These are phyloP conservation scores for Papilio aristodemus DNA, from an alignment of 1,140 invertebrate genomes.

Conservation along the genomic window DNA sequence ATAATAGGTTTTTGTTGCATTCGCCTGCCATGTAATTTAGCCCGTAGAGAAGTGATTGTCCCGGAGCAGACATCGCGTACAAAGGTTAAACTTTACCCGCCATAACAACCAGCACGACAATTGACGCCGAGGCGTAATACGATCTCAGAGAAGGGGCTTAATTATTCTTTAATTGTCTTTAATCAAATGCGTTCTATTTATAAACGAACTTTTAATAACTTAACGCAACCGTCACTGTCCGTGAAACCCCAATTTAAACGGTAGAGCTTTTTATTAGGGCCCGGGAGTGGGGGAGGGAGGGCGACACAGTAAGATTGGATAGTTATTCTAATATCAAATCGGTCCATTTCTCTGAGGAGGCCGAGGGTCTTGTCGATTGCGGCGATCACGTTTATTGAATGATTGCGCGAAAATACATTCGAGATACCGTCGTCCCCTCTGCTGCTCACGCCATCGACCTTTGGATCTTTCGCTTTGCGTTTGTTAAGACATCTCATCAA, in stretches of 20 bases:
- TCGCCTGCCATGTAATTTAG: slow-evolving; percentile 15
- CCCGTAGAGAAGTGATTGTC: slow-evolving; percentile 11
- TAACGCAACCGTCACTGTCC: slow-evolving; percentile 38
- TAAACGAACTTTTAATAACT: slow-evolving; percentile 76
- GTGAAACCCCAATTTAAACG: slow-evolving; percentile 6
- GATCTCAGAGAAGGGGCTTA: slow-evolving; percentile 69
- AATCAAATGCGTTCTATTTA: slow-evolving; percentile 80
- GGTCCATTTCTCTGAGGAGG: slow-evolving; percentile 70
- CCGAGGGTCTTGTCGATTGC: slow-evolving; percentile 76
- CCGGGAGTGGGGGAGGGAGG: background rate
- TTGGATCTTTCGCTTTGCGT: slow-evolving; percentile 51
- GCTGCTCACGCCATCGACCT: slow-evolving; percentile 59
- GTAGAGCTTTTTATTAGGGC: background rate
- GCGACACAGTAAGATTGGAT: slow-evolving; percentile 8
- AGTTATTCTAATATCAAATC: slow-evolving; percentile 45
- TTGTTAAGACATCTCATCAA: slow-evolving; percentile 28
- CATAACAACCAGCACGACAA: slow-evolving; percentile 52
- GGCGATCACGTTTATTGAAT: slow-evolving; percentile 77
- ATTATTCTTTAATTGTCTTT: slow-evolving; percentile 78
- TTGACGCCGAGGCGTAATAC: slow-evolving; percentile 61
- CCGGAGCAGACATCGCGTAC: background rate
- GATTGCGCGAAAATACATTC: slow-evolving; percentile 75
- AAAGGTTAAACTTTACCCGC: slow-evolving; percentile 24
- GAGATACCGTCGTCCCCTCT: slow-evolving; percentile 63
- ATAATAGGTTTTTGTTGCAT: background rate